Base-by-base conservation (phyloP, 2,113 vertebrate species). In the Dasyornis broadbenti region DNA sequence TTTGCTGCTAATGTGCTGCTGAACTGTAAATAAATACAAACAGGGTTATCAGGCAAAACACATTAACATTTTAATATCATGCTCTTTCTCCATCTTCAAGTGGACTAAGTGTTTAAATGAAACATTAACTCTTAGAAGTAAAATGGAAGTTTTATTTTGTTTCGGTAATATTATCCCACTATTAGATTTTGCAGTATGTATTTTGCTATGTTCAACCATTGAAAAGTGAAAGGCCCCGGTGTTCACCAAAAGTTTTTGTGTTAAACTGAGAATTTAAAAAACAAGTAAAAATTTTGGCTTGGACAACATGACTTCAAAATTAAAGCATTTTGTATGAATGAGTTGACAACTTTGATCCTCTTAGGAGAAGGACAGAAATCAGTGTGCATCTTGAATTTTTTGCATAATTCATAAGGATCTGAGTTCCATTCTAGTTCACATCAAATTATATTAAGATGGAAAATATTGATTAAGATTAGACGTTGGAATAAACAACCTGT, bases 1-100 rank as follows among this genome's bases (percentile, higher is more conserved):
- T 96, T 88, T 75, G 68, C 33, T 84, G 85, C 80, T 95, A 92
- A 90, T 68, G 64, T 89, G 47, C 49, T 96, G 71, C 65, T 63
- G 64, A 83, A 66, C 68, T 82, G 85, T 69, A 92, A 92, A 81
- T 53, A 81, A 66, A 52, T 53, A 92, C 69, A 84, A 96, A 68
- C 31, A 53, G 49, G 21, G 17, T 86, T 89, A 90, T 89, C 30
- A 17, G 44, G 65, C 57, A 89, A 64, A 85, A 69, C 89, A 18
- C 22, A 68, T 89, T 94, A 95, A 57, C n/a, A 53, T 60, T 92
- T 82, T 78, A 56, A 28, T 82, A 70, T 40, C 27, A 8, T 79
- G 53, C 26, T 79, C 31, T 82, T 52, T 69, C 35, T 18, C 40
- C 26, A 42, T 59, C 49, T 86, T 69, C n/a, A 42, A 72, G 31